Percentiles rank a stretch among this genome's conserved stretches.
Conservation (phyloP, 2,797 vertebrate genomes). For the Amniataba percoides region DNA sequence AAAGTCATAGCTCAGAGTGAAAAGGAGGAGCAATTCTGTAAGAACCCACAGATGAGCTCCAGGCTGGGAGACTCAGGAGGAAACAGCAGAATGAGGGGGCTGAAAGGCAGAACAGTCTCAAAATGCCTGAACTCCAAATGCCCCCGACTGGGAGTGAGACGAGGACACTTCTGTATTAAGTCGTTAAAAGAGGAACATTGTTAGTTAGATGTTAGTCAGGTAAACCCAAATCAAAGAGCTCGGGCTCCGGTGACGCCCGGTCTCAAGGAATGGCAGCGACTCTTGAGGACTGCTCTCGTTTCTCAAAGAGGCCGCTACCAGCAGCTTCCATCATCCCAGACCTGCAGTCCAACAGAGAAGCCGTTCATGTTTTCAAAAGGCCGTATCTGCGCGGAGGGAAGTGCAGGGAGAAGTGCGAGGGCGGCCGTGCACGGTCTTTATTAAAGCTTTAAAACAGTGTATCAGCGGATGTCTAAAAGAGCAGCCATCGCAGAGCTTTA, state of each 20-base stretch:
- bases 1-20: constrained; percentile 24
- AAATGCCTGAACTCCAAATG: constrained; percentile 28
- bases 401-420: not conserved
- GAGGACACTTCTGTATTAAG: not conserved
- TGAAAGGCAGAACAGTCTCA: constrained; percentile 18
- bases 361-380: constrained; percentile 13
- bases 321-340: constrained; percentile 15
- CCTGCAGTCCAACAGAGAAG: constrained; percentile 9
- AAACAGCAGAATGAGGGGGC: constrained; percentile 30
- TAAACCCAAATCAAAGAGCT: constrained; percentile 11
- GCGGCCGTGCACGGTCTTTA: not conserved
- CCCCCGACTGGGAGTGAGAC: constrained; percentile 13
- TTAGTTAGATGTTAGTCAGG: constrained; percentile 10
- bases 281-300: not conserved
- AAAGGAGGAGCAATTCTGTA: constrained; percentile 29
- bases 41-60: constrained; percentile 38
- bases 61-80: constrained; percentile 20
- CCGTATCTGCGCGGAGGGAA: constrained; percentile 25
- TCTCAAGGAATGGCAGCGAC: not conserved
- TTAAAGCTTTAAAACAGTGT: not conserved
- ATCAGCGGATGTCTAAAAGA: not conserved
- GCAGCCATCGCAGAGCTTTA: not conserved
- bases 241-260: not conserved
- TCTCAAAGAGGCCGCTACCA: constrained; percentile 13
- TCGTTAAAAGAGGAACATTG: constrained; percentile 1